A percentile compares a stretch with the other conserved stretches of the same genome.
Evolutionary conservation across 30 jellyfish, hydroid and myxozoan species (phyloP).

Genomic region (Hydractinia symbiolongicarpus): DNA sequence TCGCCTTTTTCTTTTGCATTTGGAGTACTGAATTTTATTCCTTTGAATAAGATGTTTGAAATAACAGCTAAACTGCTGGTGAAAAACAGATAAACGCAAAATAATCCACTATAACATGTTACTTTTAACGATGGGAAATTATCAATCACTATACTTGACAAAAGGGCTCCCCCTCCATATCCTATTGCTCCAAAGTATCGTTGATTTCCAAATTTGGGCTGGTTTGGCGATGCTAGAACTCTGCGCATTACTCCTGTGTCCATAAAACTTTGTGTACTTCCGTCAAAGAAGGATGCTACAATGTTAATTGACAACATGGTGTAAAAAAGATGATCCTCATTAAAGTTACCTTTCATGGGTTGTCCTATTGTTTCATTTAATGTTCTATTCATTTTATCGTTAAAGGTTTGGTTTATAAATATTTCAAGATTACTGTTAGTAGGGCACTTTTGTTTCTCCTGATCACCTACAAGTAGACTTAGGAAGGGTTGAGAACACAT

Average conservation of each 20-base stretch:
- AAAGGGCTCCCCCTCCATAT: slow-evolving; percentile 53
- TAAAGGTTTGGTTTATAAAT: too few relatives aligned
- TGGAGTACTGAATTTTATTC: background rate
- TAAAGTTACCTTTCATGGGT: too few relatives aligned
- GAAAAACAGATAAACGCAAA: background rate
- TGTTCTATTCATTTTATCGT: too few relatives aligned
- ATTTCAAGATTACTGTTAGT: too few relatives aligned
- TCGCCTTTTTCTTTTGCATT: background rate
- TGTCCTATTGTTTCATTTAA: too few relatives aligned
- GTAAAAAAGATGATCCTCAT: background rate
- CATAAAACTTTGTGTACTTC: slow-evolving; percentile 30
- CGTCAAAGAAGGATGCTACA: slow-evolving; percentile 70
- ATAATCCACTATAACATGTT: slow-evolving; percentile 11
- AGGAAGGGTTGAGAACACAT: slow-evolving; percentile 51
- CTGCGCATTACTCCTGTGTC: slow-evolving; percentile 50
- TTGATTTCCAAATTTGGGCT: slow-evolving; percentile 47
- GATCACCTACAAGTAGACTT: background rate
- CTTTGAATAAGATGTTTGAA: background rate
- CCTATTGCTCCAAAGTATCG: slow-evolving; percentile 76
- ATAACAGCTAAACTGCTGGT: background rate
- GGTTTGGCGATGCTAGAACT: background rate
- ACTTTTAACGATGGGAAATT: background rate
- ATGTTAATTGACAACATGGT: slow-evolving; percentile 40
- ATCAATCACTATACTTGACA: slow-evolving; percentile 48
- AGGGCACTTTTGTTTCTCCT: background rate